Percentiles rank a stretch among this genome's conserved stretches.
Conservation (phyloP, 2,113 vertebrate species). For the Amazona vittata region DNA sequence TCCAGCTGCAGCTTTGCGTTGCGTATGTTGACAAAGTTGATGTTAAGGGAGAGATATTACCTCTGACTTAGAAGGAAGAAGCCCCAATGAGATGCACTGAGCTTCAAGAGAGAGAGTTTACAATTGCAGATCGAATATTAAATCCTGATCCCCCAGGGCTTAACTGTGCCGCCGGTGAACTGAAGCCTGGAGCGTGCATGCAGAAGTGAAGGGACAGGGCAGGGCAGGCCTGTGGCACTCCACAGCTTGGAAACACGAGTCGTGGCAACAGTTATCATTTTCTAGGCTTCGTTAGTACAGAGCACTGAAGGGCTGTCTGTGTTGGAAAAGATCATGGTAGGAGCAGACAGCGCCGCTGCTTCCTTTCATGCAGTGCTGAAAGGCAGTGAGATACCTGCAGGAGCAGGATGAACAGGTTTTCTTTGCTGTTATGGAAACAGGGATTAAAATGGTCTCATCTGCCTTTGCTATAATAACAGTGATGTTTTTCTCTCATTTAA, state of each 20-base stretch:
- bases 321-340: not conserved
- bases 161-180: not conserved
- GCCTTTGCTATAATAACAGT: not conserved
- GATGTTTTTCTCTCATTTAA: not conserved
- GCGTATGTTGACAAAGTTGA: not conserved
- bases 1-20: not conserved
- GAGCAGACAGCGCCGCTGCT: not conserved
- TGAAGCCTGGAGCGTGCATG: rapidly evolving
- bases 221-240: not conserved
- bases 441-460: not conserved
- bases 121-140: not conserved
- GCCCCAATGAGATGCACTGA: not conserved
- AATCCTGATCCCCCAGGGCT: not conserved
- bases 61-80: not conserved
- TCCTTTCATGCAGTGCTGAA: not conserved
- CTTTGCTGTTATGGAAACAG: rapidly evolving
- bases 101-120: not conserved
- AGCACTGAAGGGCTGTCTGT: not conserved
- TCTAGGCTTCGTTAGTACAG: not conserved
- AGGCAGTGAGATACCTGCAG: not conserved
- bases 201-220: not conserved
- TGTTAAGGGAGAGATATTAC: not conserved
- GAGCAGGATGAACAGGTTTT: not conserved
- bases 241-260: not conserved
- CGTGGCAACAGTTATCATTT: not conserved